Evolutionary conservation across 1,140 invertebrate genomes (phyloP), one percentile per base, ranked within the genome.

Genomic region (Euura lappo): DNA sequence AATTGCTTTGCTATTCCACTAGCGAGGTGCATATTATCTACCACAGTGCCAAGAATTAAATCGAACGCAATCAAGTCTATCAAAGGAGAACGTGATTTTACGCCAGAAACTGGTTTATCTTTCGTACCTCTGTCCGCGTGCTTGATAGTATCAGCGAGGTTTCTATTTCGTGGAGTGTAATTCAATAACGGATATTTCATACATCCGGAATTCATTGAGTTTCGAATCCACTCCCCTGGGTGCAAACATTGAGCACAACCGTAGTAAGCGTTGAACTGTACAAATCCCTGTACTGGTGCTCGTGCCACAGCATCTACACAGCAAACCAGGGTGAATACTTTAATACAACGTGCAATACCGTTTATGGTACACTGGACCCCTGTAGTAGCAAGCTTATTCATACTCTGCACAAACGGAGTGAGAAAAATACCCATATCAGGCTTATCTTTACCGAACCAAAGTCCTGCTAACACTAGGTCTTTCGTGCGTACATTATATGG

Each of bases 371-470:
- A 78, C 43, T n/a, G 51, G 8, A 77, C 11, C 11, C 77, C 77
- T 13, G 45, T 45, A 11, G 47, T 71, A 4, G 71, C 44, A 13
- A 75, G 51, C 8, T 51, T n/a, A 66, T 79, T 77, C 74, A 79
- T 77, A 8, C 66, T 44, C 4, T 75, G 42, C 8, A 77, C 66
- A 66, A 79, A 79, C 11, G 74, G 76, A 51, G 70, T 68, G 42
- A 79, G 72, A 72, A 76, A 78, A n/a, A 69, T 42, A 42, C 74
- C 71, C 74, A 78, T 75, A 45, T 76, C 45, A 51, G 73, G 73
- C 71, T 78, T 74, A n/a, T 65, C 42, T 46, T 71, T 45, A 5
- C 74, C 73, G 47, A 74, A 76, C 73, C 77, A 78, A 51, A 78
- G 67, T 11, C 66, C 75, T 45, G 65, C 72, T 7, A 78, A 13